Base-by-base conservation (phyloP, 2,888 invertebrate species). In the Parelbella ahira region DNA sequence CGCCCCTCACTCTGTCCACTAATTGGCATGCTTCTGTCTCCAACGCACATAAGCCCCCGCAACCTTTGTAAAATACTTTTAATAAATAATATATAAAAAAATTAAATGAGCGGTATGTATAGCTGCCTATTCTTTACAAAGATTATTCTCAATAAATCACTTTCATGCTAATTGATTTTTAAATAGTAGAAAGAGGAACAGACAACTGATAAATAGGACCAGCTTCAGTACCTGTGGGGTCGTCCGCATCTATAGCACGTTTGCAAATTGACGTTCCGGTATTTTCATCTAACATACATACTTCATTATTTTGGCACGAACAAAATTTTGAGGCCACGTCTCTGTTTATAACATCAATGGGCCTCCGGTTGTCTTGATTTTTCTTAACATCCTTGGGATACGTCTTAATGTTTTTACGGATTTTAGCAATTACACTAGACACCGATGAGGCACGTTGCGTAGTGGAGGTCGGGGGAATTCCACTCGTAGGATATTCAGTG, bases 201-300 rank as follows among this genome's bases (percentile, higher is more conserved):
- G n/a, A n/a, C n/a, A n/a, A n/a, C n/a, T n/a, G n/a, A n/a, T n/a
- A n/a, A n/a, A n/a, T n/a, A n/a, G n/a, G n/a, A n/a, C n/a, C n/a
- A n/a, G n/a, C n/a, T n/a, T n/a, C n/a, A n/a, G n/a, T 56, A 88
- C 91, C 91, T 54, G 91, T 91, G 1, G 90, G 90, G 60, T 92
- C 92, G 5, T 81, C 70, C 2, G 68, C 63, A 60, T 92, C 91
- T 8, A 71, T 55, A 3, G 89, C 79, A 21, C 61, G 60, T 55
- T 82, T 84, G 63, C 92, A 92, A 29, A 86, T 74, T 2, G 92
- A 89, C 29, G 88, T 88, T 32, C 89, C 88, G 57, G 89, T 91
- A 51, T 78, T 88, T 54, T 89, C 89, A 53, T 91, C 84, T 33
- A 91, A 88, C 69, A 92, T 90, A 74, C 92, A 92, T 45, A 92